Conservation (phyloP, 1,140 invertebrate species). For the Lordiphosa collinella region DNA sequence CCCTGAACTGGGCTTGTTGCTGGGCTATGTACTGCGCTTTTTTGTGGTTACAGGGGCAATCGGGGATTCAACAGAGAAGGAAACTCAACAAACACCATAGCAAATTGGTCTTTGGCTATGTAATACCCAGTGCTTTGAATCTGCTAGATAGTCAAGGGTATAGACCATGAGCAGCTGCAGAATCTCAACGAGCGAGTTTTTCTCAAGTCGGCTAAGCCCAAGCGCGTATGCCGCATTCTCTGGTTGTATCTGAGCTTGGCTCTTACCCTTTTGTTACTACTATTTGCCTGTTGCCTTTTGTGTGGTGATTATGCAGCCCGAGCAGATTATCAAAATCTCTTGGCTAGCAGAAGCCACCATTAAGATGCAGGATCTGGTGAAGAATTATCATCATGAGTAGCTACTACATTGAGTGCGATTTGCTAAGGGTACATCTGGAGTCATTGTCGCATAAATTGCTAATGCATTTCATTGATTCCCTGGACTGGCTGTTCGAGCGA, state of each 20-base stretch:
- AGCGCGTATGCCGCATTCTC: constrained; percentile 83
- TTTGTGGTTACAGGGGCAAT: constrained; percentile 87
- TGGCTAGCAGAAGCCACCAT: constrained; percentile 80
- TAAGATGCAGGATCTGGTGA: constrained; percentile 88
- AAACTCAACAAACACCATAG: constrained; percentile 79
- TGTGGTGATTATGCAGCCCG: constrained; percentile 82
- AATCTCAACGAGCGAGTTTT: constrained; percentile 93
- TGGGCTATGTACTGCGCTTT: constrained; percentile 88
- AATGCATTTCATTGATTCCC: constrained; percentile 84
- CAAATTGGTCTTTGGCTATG: constrained; percentile 87
- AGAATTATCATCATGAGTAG: constrained; percentile 88
- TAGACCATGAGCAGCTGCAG: constrained; percentile 92
- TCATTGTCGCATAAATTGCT: constrained; percentile 86
- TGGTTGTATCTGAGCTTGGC: constrained; percentile 87
- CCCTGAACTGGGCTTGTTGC: constrained; percentile 83
- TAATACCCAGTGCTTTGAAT: constrained; percentile 89
- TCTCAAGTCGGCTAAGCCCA: constrained; percentile 80
- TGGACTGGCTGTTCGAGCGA: constrained; percentile 88
- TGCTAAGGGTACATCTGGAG: constrained; percentile 86
- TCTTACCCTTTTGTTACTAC: constrained; percentile 84
- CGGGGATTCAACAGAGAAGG: constrained; percentile 84
- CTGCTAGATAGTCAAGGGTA: constrained; percentile 86
- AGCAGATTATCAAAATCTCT: constrained; percentile 80
- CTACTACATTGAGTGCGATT: constrained; percentile 89
- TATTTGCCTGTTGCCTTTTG: constrained; percentile 83